Conservation (phyloP, 2,888 invertebrate species). For the Malacosoma neustria region DNA sequence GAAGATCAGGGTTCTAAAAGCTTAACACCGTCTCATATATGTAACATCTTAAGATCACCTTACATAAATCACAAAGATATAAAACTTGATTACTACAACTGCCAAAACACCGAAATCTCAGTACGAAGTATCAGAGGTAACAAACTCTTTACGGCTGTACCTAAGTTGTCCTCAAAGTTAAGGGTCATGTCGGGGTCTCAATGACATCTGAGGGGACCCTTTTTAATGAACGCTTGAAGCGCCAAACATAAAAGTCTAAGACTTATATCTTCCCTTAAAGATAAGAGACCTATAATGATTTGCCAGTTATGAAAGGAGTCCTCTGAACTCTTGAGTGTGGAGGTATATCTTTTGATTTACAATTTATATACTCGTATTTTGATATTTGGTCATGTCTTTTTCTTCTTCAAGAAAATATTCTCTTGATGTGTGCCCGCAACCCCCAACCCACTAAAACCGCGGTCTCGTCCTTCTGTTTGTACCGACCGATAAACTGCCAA, state of each 20-base stretch:
- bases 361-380: no score
- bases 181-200: not conserved
- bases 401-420: no score
- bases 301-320: not conserved
- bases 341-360: not conserved
- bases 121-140: not conserved
- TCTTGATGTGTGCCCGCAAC: no score
- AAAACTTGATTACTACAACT: not conserved
- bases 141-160: not conserved
- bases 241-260: not conserved
- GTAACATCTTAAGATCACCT: not conserved
- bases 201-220: slow-evolving; percentile 7
- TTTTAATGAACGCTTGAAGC: slow-evolving; percentile 18
- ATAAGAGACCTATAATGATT: not conserved
- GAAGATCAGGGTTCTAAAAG: no score
- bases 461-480: no score
- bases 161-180: not conserved
- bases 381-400: no score
- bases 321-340: not conserved
- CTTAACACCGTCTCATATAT: no score
- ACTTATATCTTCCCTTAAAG: not conserved
- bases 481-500: no score
- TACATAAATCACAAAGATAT: not conserved
- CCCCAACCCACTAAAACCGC: no score
- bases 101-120: not conserved